A percentile compares a stretch with the other conserved stretches of the same genome.
Conservation (phyloP, 2,113 vertebrate genomes). For the Triplophysa tibetana region DNA sequence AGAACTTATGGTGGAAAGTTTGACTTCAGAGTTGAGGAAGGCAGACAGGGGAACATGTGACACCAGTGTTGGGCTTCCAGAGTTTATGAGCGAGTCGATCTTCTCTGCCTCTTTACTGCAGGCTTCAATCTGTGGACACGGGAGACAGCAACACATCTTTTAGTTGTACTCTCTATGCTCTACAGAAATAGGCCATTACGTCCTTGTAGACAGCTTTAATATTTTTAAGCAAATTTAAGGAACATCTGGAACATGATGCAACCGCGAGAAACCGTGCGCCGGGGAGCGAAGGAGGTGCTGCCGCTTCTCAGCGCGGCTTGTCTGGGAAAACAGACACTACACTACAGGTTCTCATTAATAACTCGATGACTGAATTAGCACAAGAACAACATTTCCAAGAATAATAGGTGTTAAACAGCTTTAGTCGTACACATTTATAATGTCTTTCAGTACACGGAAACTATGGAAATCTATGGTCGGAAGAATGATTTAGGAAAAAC, state of each 20-base stretch:
- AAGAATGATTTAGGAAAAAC: no score
- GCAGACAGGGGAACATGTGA: slow-evolving; percentile 92
- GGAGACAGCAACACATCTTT: slow-evolving; percentile 5
- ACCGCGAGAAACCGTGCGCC: slow-evolving; percentile 23
- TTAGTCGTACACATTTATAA: not conserved
- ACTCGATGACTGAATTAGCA: not conserved
- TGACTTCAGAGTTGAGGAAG: slow-evolving; percentile 85
- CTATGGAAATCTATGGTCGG: not conserved
- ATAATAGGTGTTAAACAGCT: not conserved
- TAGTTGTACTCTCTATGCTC: not conserved
- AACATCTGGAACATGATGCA: slow-evolving; percentile 48
- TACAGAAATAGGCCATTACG: not conserved
- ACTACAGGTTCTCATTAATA: not conserved
- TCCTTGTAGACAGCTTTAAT: slow-evolving; percentile 22
- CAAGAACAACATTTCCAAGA: not conserved
- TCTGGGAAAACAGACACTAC: not conserved
- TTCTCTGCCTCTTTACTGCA: slow-evolving; percentile 98
- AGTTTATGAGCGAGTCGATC: slow-evolving; percentile 95
- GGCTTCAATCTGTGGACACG: slow-evolving; percentile 84
- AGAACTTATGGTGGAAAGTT: slow-evolving; percentile 78
- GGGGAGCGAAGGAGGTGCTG: not conserved
- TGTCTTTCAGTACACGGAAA: not conserved
- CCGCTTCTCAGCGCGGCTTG: not conserved
- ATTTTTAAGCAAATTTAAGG: slow-evolving; percentile 16
- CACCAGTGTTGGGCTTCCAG: slow-evolving; percentile 87